A percentile compares a stretch with the other conserved stretches of the same genome.
These are phyloP conservation scores for Antedon mediterranea DNA, from an alignment of 53 echinoderm and acorn worm genomes.

Conservation along the genomic window DNA sequence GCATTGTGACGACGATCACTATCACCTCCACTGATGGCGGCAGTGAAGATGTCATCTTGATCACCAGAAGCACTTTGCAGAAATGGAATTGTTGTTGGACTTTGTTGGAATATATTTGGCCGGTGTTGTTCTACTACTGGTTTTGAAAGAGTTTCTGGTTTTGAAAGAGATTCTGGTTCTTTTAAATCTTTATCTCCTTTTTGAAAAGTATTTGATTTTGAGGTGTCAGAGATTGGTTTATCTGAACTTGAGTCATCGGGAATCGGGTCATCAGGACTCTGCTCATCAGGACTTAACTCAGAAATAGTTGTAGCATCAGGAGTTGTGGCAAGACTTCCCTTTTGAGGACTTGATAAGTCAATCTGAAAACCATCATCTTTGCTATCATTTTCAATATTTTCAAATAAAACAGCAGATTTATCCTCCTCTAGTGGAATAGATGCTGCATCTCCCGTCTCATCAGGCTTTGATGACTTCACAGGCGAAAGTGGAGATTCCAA, in stretches of 20 bases:
- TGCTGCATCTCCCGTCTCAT: not conserved
- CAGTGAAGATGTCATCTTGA: constrained; percentile 39
- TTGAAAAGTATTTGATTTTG: not conserved
- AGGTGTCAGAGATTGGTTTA: not conserved
- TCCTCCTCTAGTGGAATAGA: too few species aligned
- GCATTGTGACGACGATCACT: constrained; percentile 80
- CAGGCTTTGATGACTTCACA: not conserved
- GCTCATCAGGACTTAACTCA: too few species aligned
- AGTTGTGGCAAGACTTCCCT: not conserved
- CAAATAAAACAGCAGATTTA: not conserved
- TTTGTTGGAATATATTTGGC: not conserved
- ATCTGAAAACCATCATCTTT: not conserved
- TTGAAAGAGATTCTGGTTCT: too few species aligned
- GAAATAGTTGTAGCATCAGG: too few species aligned
- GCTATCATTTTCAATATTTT: not conserved
- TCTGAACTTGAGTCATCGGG: not conserved
- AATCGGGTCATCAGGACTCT: not conserved
- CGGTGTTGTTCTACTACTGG: not conserved
- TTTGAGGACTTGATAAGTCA: not conserved
- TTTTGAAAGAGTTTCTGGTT: not conserved
- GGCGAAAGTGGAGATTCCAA: not conserved
- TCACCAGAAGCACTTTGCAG: not conserved
- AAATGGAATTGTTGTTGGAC: not conserved
- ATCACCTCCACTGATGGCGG: constrained; percentile 60
- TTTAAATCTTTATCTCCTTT: too few species aligned